Evolutionary conservation across 2,888 invertebrate species (phyloP).

Genomic region (Netelia inedita): DNA sequence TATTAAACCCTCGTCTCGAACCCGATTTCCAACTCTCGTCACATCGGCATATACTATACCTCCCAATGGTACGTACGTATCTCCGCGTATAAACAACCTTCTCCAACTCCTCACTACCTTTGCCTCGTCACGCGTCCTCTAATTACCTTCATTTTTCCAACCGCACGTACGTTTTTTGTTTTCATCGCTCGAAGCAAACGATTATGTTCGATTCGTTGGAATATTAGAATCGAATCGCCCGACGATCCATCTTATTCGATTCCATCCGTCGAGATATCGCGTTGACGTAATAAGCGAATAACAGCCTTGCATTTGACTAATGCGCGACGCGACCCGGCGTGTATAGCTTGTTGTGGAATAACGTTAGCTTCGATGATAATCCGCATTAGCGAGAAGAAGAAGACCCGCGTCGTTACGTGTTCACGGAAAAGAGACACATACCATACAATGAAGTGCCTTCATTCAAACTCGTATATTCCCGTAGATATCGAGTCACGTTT

Average conservation of each 20-base stretch:
- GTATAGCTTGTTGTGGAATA: conserved; percentile 36
- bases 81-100: neutral
- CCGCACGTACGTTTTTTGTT: too few species aligned
- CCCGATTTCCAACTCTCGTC: conserved; percentile 30
- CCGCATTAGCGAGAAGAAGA: conserved; percentile 46
- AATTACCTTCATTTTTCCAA: too few species aligned
- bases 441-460: neutral
- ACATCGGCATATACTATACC: neutral
- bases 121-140: too few species aligned
- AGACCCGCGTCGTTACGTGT: conserved; percentile 16
- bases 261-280: conserved; percentile 7
- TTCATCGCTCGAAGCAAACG: too few species aligned
- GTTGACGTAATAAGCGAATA: conserved; percentile 52
- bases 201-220: too few species aligned
- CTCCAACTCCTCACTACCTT: neutral
- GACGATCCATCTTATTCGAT: neutral
- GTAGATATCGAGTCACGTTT: neutral
- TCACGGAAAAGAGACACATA: conserved; percentile 11
- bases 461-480: neutral
- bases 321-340: neutral
- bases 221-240: too few species aligned
- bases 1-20: conserved; percentile 33
- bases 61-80: neutral
- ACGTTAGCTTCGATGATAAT: conserved; percentile 43
- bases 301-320: neutral